Base-by-base conservation (phyloP, 2,797 vertebrate genomes). In the Epinephelus coioides region DNA sequence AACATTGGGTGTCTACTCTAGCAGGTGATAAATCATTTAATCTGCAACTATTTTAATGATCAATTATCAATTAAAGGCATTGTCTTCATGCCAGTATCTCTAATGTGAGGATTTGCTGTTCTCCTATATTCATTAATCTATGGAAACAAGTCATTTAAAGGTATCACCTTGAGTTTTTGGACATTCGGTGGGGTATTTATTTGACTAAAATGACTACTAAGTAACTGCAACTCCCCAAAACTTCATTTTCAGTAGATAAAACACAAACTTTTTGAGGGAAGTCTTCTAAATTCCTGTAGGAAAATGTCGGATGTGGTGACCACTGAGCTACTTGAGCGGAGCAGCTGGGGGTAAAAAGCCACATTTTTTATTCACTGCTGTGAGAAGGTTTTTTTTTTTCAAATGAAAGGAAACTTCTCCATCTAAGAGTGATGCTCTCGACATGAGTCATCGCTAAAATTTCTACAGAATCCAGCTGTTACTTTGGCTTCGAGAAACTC, bases 401-500 rank as follows among this genome's bases (percentile, higher is more conserved):
- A 44, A 67, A 30, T 55, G 4, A 69, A 66, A 82, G 44, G n/a
- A 67, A 73, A 70, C 57, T 21, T 84, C 54, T 83, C 34, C 60
- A 56, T 83, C 64, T 75, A 51, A 63, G 61, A 84, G 59, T 14
- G 44, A 89, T 76, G 51, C 60, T 75, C 57, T 80, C 46, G 68
- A 79, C 43, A 69, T 82, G 64, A 87, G 51, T 81, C 74, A 60
- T 50, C 38, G 53, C 38, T 51, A 76, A 21, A 43, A 34, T 67
- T 30, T 72, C 23, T 46, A 59, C 71, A 77, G 21, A 47, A 62
- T 62, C 82, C 86, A 88, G 86, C 71, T 86, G 86, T 81, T 87
- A 47, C 25, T 82, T 66, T 46, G 17, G 60, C 72, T 90, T 56
- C 19, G 21, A 59, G 69, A 5, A 69, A 81, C 84, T 79, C 69